Base-by-base conservation (phyloP, 2,113 vertebrate species). In the Pollimyrus isidori region DNA sequence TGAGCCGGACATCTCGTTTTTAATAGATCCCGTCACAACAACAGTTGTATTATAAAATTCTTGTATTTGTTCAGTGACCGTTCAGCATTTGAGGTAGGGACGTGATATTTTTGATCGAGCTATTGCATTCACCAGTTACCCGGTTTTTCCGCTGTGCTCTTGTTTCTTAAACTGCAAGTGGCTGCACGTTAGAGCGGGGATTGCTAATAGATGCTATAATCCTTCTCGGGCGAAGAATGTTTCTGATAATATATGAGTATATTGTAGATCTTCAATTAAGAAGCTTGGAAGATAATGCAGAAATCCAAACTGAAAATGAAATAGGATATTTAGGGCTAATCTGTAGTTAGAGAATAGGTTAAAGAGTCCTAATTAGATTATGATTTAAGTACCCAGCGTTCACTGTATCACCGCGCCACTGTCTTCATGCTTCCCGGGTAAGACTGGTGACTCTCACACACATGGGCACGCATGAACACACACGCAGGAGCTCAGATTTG, bases 11-110 rank as follows among this genome's bases (percentile, higher is more conserved):
- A 69, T 69, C 30, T 3, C n/a, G 1, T 11, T 13, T 69, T 30
- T 30, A 11, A 30, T 69, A 69, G 73, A 39, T 42, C 35, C 13
- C 42, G 35, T 80, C 35, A 42, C 30, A 35, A 35, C 73, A 10
- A 35, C 35, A 76, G 23, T 39, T 76, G 30, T 19, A 76, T 13
- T 17, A n/a, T 35, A 39, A 76, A 39, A 92, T 94, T 95, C 93
- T 93, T 92, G 94, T 92, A 94, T 93, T 93, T 95, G 93, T 94
- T 94, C 93, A 93, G 93, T 94, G 94, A 94, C 94, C 93, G 93
- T 94, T 94, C 94, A 92, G 90, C 93, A 91, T 56, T 86, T 76
- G 88, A 69, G 84, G 82, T 84, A 52, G 89, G 91, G 84, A 92
- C 92, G 93, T 95, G 93, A 94, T 94, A 91, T 91, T 93, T 93